Evolutionary conservation across 2,797 vertebrate genomes (phyloP).

Genomic region (Phyllotis vaccarum): DNA sequence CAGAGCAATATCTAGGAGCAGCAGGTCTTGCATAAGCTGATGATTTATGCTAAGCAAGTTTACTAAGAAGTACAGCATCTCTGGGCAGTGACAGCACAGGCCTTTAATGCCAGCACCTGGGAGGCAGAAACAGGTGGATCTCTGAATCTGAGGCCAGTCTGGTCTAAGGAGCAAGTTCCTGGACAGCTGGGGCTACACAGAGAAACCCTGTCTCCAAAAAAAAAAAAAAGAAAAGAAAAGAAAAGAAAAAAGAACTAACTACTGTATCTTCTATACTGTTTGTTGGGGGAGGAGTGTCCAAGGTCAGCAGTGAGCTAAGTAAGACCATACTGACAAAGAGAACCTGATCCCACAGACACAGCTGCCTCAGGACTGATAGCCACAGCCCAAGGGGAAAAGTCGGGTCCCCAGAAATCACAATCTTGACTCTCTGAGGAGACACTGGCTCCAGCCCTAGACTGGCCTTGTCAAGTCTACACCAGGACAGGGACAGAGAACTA

Average conservation of each 20-base stretch:
- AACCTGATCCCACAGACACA: background rate
- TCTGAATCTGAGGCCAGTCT: background rate
- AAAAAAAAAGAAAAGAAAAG: too few species aligned
- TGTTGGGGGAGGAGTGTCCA: background rate
- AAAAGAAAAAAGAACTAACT: background rate
- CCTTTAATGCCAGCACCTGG: background rate
- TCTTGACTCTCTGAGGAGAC: background rate
- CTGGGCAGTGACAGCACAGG: background rate
- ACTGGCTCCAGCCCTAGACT: background rate
- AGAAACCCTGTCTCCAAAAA: background rate
- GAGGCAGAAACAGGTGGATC: background rate
- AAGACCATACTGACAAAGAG: background rate
- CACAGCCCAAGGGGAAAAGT: background rate
- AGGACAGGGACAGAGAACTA: background rate
- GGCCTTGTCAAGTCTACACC: background rate
- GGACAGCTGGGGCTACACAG: background rate
- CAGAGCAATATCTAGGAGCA: background rate
- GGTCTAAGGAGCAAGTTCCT: background rate
- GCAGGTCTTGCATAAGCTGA: background rate
- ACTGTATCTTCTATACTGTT: background rate
- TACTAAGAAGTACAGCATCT: background rate
- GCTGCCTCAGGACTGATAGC: background rate
- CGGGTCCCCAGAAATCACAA: background rate
- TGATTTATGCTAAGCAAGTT: background rate
- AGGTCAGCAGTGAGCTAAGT: background rate